These are phyloP conservation scores for Bursaphelenchus mucronatus DNA, from an alignment of 1,140 invertebrate species.

Conservation along the genomic window DNA sequence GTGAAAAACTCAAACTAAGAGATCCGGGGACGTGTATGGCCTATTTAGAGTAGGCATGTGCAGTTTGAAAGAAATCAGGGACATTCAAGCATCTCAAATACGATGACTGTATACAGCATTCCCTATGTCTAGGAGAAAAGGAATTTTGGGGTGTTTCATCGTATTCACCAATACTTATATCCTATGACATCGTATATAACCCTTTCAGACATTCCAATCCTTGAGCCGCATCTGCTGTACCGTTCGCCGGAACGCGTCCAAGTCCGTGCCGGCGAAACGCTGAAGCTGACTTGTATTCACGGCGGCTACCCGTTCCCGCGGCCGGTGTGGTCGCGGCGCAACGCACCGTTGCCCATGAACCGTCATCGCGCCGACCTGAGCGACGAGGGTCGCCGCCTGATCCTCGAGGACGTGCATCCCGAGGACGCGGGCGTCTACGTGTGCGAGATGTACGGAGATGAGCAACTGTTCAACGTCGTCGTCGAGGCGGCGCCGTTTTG, in stretches of 20 bases:
- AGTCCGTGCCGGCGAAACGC: constrained; percentile 38
- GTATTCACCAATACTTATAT: too few species aligned
- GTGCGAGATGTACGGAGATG: constrained; percentile 30
- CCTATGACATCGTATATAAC: too few species aligned
- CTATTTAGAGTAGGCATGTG: too few species aligned
- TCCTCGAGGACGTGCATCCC: constrained; percentile 48
- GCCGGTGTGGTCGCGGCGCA: constrained; percentile 41
- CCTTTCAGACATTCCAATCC: constrained; percentile 25
- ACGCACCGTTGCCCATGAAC: constrained; percentile 39
- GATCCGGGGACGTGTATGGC: too few species aligned
- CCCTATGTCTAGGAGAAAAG: too few species aligned
- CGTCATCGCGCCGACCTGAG: constrained; percentile 27
- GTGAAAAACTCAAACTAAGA: too few species aligned
- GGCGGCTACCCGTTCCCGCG: constrained; percentile 42
- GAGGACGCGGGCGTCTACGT: constrained; percentile 45
- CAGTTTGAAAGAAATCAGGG: too few species aligned
- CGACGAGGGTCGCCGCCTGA: constrained; percentile 42
- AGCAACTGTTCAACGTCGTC: constrained; percentile 38
- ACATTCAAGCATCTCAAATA: too few species aligned
- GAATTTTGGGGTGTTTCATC: too few species aligned
- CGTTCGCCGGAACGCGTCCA: constrained; percentile 28
- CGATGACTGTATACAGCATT: too few species aligned
- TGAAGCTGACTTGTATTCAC: constrained; percentile 53
- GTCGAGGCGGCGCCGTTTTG: constrained; percentile 78
- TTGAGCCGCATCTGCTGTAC: constrained; percentile 24